These are phyloP conservation scores for Phengaris arion DNA, from an alignment of 2,888 invertebrate species.

Conservation along the genomic window DNA sequence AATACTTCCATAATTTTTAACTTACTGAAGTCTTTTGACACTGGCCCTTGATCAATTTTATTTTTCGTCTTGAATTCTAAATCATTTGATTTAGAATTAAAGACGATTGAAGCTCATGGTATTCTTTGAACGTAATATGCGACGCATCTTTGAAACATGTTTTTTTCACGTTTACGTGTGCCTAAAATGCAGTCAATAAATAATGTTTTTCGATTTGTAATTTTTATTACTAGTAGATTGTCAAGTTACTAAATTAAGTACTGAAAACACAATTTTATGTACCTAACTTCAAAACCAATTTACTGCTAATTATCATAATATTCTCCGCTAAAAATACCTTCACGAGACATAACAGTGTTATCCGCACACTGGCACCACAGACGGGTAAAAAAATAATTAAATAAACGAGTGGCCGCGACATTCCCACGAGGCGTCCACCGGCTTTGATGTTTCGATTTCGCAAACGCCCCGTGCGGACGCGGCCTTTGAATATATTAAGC, in stretches of 20 bases:
- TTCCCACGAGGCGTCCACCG: conserved; percentile 61
- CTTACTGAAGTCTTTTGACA: no score
- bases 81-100: no score
- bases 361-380: conserved; percentile 33
- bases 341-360: background rate
- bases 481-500: conserved; percentile 18
- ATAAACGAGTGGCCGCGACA: conserved; percentile 52
- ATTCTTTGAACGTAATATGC: no score
- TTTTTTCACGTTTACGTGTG: no score
- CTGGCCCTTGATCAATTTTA: no score
- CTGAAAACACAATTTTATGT: background rate
- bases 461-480: conserved; percentile 8
- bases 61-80: no score
- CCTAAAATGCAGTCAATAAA: no score
- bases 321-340: background rate
- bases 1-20: no score
- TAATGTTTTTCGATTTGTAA: no score
- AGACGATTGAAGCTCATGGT: no score
- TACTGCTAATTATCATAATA: background rate
- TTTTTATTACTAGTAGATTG: background rate
- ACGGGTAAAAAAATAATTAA: conserved; percentile 51
- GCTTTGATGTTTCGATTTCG: conserved; percentile 48
- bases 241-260: background rate
- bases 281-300: background rate
- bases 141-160: no score